Evolutionary conservation across 2,888 invertebrate species (phyloP).

Genomic region (Thereva unica): DNA sequence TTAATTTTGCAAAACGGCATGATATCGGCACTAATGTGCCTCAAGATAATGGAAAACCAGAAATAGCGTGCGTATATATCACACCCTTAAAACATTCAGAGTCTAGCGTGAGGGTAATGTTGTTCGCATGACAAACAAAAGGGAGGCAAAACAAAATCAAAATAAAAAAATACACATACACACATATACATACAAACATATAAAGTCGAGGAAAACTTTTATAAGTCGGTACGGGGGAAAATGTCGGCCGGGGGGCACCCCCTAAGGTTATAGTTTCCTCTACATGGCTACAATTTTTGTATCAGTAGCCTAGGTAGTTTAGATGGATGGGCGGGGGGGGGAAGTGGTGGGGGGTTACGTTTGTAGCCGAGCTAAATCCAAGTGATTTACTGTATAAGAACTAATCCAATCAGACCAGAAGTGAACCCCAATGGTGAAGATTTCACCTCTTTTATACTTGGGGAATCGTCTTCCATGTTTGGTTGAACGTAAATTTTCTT

Average conservation of each 20-base stretch:
- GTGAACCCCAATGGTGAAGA: not conserved
- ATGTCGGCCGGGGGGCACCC: constrained; percentile 9
- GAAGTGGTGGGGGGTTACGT: not conserved
- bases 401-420: constrained; percentile 22
- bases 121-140: constrained; percentile 24
- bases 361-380: constrained; percentile 13
- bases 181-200: no score
- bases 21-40: constrained; percentile 6
- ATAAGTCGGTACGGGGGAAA: not conserved
- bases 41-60: not conserved
- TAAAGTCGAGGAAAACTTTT: constrained; percentile 3
- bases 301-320: no score
- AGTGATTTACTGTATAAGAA: constrained; percentile 20
- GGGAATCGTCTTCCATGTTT: not conserved
- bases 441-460: not conserved
- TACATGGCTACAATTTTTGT: no score
- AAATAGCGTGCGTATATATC: constrained; percentile 8
- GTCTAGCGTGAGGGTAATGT: constrained; percentile 17
- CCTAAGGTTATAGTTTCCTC: no score
- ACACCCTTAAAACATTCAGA: constrained; percentile 7
- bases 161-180: no score
- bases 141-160: no score
- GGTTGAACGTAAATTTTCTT: constrained; percentile 16
- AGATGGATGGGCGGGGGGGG: no score
- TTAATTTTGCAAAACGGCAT: constrained; percentile 4